These are phyloP conservation scores for Capromys pilorides DNA, from an alignment of 2,797 vertebrate genomes.

Conservation along the genomic window DNA sequence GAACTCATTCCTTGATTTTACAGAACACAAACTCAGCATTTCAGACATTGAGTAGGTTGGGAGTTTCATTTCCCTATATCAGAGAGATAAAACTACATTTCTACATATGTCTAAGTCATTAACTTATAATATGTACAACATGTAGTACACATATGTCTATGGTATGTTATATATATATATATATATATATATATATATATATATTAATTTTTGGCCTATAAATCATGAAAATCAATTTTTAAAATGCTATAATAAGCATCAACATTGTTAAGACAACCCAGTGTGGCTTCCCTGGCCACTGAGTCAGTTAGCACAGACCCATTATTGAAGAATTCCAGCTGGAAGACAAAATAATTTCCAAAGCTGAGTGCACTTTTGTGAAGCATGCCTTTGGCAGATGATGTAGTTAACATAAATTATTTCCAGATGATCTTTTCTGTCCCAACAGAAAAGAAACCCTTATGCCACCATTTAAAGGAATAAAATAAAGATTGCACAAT, in stretches of 20 bases:
- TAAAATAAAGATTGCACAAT: conserved; percentile 36
- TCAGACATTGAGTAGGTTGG: no score
- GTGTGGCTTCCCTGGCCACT: neutral
- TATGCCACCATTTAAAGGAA: conserved; percentile 6
- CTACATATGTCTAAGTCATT: neutral
- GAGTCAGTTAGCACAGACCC: neutral
- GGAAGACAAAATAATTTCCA: neutral
- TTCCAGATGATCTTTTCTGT: neutral
- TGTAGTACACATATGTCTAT: neutral
- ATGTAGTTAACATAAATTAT: neutral
- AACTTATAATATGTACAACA: neutral
- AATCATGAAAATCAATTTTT: conserved; percentile 22
- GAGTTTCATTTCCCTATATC: no score
- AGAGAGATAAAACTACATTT: conserved; percentile 21
- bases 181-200: neutral
- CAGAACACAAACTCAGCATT: no score
- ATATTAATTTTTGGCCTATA: neutral
- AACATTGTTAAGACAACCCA: neutral
- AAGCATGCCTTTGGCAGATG: neutral
- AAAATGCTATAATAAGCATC: neutral
- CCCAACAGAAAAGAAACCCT: conserved; percentile 20
- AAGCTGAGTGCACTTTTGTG: neutral
- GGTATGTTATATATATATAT: neutral
- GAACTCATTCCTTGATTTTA: no score
- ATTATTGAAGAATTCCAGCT: neutral